Evolutionary conservation across 2,888 invertebrate genomes (phyloP).

Genomic region (Panzeria rudis): DNA sequence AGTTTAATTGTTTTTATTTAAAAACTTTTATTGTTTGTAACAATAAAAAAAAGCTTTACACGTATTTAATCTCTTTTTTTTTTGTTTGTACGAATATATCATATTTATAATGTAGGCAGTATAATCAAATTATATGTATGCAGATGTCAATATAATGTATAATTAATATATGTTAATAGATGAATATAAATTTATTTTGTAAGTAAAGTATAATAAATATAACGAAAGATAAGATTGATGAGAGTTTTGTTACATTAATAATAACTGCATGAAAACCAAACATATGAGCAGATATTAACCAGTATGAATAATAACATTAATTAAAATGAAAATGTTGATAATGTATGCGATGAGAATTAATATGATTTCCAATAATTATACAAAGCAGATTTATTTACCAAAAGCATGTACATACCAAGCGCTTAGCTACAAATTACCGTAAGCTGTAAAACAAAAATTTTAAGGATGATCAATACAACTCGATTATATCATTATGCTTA

Average conservation of each 20-base stretch:
- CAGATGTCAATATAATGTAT: constrained; percentile 61
- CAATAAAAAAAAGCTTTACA: background rate
- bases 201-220: constrained; percentile 25
- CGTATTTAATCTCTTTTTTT: background rate
- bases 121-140: constrained; percentile 51
- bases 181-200: constrained; percentile 28
- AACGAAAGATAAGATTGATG: constrained; percentile 57
- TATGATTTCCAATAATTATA: background rate
- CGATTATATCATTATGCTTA: too few relatives aligned
- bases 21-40: constrained; percentile 50
- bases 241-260: constrained; percentile 20
- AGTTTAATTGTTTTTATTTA: constrained; percentile 67
- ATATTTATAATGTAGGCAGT: constrained; percentile 39
- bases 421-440: too few relatives aligned
- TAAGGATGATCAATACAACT: too few relatives aligned
- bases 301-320: constrained; percentile 7
- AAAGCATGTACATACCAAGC: too few relatives aligned
- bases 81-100: background rate
- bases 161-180: constrained; percentile 63
- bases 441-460: too few relatives aligned
- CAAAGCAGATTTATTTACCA: background rate
- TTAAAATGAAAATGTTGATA: background rate
- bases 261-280: background rate
- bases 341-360: background rate
- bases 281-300: constrained; percentile 1